Conservation (phyloP, 2,797 vertebrate species). For the Bufotes viridis region DNA sequence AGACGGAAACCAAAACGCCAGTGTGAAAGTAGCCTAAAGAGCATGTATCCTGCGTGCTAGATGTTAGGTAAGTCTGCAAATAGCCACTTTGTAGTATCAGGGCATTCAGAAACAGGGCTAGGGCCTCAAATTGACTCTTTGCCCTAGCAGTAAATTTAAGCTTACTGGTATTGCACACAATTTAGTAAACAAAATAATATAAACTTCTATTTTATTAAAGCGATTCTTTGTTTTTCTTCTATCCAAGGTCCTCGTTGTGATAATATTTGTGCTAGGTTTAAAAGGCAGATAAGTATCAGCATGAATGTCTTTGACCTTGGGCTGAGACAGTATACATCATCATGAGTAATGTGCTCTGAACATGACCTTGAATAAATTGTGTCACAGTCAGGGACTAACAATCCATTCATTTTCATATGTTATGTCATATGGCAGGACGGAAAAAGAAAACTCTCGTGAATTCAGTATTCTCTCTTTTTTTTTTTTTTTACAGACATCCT, state of each 20-base stretch:
- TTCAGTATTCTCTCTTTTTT: not conserved
- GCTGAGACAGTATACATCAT: conserved; percentile 26
- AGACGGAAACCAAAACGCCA: too few species aligned
- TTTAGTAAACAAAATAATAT: conserved; percentile 5
- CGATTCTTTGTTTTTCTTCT: not conserved
- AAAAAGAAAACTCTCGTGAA: not conserved
- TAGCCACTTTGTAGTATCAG: too few species aligned
- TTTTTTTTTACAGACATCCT: not conserved
- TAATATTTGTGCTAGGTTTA: conserved; percentile 36
- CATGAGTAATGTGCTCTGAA: conserved; percentile 44
- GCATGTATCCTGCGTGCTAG: too few species aligned
- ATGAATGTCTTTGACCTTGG: conserved; percentile 50
- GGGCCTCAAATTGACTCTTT: not conserved
- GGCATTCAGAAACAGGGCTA: too few species aligned
- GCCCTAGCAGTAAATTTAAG: not conserved
- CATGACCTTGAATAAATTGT: conserved; percentile 36
- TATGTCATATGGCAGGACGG: conserved; percentile 7
- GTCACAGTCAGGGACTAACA: conserved; percentile 12
- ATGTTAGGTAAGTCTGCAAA: too few species aligned
- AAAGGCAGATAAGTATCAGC: conserved; percentile 38
- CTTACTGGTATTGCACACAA: not conserved
- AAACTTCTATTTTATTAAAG: not conserved
- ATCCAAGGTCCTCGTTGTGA: not conserved
- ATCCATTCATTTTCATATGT: conserved; percentile 33
- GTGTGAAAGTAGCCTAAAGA: too few species aligned